Percentiles rank a stretch among this genome's conserved stretches.
These are phyloP conservation scores for Zootoca vivipara DNA, from an alignment of 2,113 vertebrate species.

Conservation along the genomic window DNA sequence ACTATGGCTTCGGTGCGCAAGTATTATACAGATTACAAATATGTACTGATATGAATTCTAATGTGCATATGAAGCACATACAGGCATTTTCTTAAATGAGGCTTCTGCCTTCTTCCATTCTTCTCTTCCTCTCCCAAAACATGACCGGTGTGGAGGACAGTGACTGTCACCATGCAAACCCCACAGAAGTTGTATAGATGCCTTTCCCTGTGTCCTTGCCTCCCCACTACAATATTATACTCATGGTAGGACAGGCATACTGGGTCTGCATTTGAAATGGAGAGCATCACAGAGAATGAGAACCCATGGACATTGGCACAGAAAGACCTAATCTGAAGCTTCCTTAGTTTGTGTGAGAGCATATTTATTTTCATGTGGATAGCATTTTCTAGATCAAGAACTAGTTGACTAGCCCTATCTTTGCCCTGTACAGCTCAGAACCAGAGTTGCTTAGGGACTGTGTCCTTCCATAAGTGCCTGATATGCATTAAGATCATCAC, in stretches of 20 bases:
- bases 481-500: no score
- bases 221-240: background rate
- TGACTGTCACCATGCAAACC: background rate
- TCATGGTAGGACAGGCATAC: background rate
- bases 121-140: background rate
- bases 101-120: background rate
- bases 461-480: no score
- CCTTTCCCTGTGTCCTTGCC: background rate
- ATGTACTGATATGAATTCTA: background rate
- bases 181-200: background rate
- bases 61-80: background rate
- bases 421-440: background rate
- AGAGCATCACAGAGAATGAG: constrained; percentile 3
- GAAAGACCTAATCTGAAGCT: no score
- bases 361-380: no score
- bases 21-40: no score
- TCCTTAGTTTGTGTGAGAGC: no score
- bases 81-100: background rate
- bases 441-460: no score
- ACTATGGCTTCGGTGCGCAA: background rate
- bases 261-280: background rate
- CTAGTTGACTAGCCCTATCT: background rate
- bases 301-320: background rate
- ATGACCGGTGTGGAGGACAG: background rate
- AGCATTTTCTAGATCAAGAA: background rate